Percentiles rank a stretch among this genome's conserved stretches.
Conservation (phyloP, 2,113 vertebrate species). For the Clarias magur region DNA sequence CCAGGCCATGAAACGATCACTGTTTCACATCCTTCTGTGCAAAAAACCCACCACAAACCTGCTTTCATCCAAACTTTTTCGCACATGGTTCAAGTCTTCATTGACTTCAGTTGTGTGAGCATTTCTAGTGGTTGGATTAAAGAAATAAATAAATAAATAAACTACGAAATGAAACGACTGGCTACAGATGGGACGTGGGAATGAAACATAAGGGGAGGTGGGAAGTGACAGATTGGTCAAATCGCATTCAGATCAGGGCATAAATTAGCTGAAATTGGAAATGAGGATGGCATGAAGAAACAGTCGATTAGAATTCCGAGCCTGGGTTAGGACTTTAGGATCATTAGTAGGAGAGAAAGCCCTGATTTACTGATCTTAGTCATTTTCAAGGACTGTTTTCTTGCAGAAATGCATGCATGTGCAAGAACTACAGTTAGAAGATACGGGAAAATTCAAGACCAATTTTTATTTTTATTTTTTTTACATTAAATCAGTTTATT, state of each 20-base stretch:
- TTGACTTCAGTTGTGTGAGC: neutral
- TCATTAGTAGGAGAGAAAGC: constrained; percentile 10
- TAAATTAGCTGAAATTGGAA: constrained; percentile 43
- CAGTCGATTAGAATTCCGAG: constrained; percentile 18
- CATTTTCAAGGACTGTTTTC: neutral
- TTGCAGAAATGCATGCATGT: neutral
- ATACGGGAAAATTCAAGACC: neutral
- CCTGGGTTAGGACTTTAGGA: neutral
- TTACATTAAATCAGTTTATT: no score
- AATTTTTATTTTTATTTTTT: no score
- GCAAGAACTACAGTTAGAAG: neutral
- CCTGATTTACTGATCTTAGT: constrained; percentile 18
- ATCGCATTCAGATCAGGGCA: constrained; percentile 43
- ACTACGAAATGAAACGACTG: neutral
- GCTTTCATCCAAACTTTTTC: neutral
- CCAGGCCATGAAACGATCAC: no score
- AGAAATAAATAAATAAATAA: neutral
- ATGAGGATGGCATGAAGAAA: constrained; percentile 10
- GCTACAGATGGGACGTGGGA: constrained; percentile 39
- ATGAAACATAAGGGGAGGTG: constrained; percentile 41
- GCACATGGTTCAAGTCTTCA: neutral
- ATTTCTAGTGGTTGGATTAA: neutral
- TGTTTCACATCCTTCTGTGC: neutral
- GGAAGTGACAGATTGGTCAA: constrained; percentile 26
- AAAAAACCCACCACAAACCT: neutral